A percentile compares a stretch with the other conserved stretches of the same genome.
phyloP scores from a whole-genome alignment of 1,140 invertebrate species.

The Manduca sexta region DNA sequence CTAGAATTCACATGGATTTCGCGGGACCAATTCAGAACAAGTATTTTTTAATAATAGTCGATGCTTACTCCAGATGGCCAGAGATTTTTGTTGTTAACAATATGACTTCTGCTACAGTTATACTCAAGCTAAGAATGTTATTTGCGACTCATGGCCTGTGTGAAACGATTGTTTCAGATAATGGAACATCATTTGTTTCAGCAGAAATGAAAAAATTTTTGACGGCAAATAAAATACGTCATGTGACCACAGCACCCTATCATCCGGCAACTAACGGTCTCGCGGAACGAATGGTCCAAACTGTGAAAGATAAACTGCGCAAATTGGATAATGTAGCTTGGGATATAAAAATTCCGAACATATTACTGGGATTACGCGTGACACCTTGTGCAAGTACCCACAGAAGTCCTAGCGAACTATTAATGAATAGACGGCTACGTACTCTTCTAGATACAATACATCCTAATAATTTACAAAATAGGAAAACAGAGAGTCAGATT shows the following conservation, averaged over 20 bases:
- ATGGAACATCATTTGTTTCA: constrained; percentile 21
- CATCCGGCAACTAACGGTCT: constrained; percentile 16
- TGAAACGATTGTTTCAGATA: too few species aligned
- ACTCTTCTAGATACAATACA: constrained; percentile 13
- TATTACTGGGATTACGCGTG: constrained; percentile 11
- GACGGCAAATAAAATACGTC: constrained; percentile 15
- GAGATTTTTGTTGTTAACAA: constrained; percentile 35
- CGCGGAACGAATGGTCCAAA: constrained; percentile 19
- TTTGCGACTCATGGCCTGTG: too few species aligned
- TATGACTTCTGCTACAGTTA: constrained; percentile 7
- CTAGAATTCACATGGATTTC: constrained; percentile 70
- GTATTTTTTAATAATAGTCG: constrained; percentile 57
- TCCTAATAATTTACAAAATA: constrained; percentile 7
- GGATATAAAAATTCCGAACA: constrained; percentile 15
- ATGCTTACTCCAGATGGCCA: constrained; percentile 59
- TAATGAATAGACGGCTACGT: constrained; percentile 11
- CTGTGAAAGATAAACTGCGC: constrained; percentile 14
- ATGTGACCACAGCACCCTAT: constrained; percentile 16
- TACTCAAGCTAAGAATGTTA: too few species aligned
- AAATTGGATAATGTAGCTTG: constrained; percentile 16
- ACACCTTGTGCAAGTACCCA: constrained; percentile 10
- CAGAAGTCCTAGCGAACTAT: constrained; percentile 10
- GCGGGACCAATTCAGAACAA: constrained; percentile 46
- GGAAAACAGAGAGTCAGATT: constrained; percentile 9
- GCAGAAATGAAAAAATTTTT: constrained; percentile 34